These are phyloP conservation scores for Chloroclystis v-ata DNA, from an alignment of 2,888 invertebrate species.

Conservation along the genomic window DNA sequence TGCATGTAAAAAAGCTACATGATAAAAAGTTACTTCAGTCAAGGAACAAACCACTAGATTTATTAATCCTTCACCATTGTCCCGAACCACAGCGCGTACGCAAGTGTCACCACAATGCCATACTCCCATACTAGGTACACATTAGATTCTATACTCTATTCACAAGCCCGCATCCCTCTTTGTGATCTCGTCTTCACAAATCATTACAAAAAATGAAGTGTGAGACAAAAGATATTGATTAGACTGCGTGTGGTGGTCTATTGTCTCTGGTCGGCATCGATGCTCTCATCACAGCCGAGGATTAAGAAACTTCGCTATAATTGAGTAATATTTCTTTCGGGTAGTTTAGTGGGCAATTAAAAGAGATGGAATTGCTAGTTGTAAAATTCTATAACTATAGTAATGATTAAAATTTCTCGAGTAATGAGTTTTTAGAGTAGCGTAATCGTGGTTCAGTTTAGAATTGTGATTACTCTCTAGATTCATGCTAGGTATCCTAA, in stretches of 20 bases:
- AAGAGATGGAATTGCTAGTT: neutral
- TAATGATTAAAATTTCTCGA: too few relatives aligned
- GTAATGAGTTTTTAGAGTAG: neutral
- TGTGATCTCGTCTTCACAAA: constrained; percentile 71
- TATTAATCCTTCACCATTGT: neutral
- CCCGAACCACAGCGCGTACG: neutral
- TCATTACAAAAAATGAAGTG: constrained; percentile 61
- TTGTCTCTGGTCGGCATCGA: constrained; percentile 49
- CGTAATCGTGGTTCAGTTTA: neutral
- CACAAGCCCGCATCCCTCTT: constrained; percentile 73
- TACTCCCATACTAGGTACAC: neutral
- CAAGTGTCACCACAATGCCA: constrained; percentile 2
- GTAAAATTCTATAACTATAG: neutral
- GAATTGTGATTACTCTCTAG: too few relatives aligned
- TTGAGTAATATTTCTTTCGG: constrained; percentile 3
- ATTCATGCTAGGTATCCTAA: too few relatives aligned
- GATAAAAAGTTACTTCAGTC: too few relatives aligned
- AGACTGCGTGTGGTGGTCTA: constrained; percentile 63
- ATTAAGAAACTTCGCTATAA: constrained; percentile 1
- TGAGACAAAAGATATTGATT: constrained; percentile 69
- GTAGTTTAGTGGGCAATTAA: neutral
- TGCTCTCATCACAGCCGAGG: constrained; percentile 35
- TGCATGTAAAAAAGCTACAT: too few relatives aligned
- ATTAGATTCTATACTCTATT: constrained; percentile 34
- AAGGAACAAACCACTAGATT: constrained; percentile 2